Evolutionary conservation across 2,888 invertebrate genomes (phyloP), one percentile per base, ranked within the genome.

Genomic region (Parnassius glacialis): DNA sequence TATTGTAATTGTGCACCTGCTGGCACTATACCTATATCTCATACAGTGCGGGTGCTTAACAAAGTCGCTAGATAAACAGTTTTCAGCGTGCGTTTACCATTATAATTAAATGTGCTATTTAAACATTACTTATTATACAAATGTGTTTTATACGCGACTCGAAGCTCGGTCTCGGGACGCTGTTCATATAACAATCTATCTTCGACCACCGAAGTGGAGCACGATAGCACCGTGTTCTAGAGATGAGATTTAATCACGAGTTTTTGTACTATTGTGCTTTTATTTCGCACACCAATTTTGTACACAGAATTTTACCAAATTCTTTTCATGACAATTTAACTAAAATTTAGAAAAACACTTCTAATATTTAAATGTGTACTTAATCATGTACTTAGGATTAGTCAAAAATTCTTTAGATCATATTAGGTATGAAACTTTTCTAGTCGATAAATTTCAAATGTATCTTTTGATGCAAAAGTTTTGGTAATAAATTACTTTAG

Each of bases 11-110:
- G 68, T 67, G 66, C 64, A 77, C 75, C 7, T 34, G 7, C 7
- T 34, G 78, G 80, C 80, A 75, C 78, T 77, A 74, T 71, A 74
- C 65, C 66, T 66, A 62, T 61, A 62, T 61, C 55, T 65, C 63
- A 61, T 70, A 1, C 51, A 67, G 72, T 67, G 64, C 64, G 70
- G 68, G 78, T 78, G 79, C 80, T 74, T 68, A 70, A 68, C 75
- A 78, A 79, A 65, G 70, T 64, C 71, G 42, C 34, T 52, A 20
- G 20, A 20, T 42, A 42, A 53, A 53, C 13, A 13, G 9, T 74
- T 73, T 73, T 75, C 75, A 71, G 80, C 80, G 81, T 78, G 80
- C 79, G 70, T 67, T 66, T 71, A 75, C 75, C 66, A 74, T 73
- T 76, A 78, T 72, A 7, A 48, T 66, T 67, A 67, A 74, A 78